These are phyloP conservation scores for Chelonia mydas DNA, from an alignment of 2,797 vertebrate genomes.

Conservation along the genomic window DNA sequence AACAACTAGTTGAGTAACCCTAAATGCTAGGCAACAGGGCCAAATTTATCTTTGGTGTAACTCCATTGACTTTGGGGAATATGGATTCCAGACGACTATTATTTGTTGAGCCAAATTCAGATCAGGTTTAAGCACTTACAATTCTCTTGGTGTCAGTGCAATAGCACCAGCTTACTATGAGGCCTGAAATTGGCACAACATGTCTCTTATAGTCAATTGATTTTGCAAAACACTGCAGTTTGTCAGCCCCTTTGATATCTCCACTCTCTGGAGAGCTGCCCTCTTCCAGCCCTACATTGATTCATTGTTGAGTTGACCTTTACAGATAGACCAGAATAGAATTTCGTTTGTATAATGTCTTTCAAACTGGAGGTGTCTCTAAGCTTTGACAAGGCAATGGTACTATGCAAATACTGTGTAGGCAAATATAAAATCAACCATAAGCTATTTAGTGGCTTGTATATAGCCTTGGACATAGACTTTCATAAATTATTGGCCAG, in stretches of 20 bases:
- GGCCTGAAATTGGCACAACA: slow-evolving; percentile 10
- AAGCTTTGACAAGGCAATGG: slow-evolving; percentile 8
- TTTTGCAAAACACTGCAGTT: slow-evolving; percentile 45
- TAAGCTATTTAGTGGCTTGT: background rate
- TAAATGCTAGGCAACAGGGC: background rate
- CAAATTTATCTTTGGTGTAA: background rate
- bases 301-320: slow-evolving; percentile 60
- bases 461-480: background rate
- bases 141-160: slow-evolving; percentile 5
- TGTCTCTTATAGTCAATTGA: slow-evolving; percentile 18
- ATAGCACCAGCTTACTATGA: fast-evolving
- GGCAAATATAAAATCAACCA: background rate
- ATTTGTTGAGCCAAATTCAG: background rate
- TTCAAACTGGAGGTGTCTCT: slow-evolving; percentile 17
- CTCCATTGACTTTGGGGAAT: slow-evolving; percentile 1
- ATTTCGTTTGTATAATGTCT: background rate
- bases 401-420: background rate
- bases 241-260: slow-evolving; percentile 48
- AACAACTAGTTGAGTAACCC: background rate
- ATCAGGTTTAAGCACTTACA: slow-evolving; percentile 11
- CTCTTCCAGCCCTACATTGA: slow-evolving; percentile 45
- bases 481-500: background rate
- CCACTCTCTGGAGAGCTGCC: slow-evolving; percentile 46
- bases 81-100: background rate
- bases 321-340: slow-evolving; percentile 14